Base-by-base conservation (phyloP, 2,113 vertebrate genomes). In the Chlamydotis undulata region DNA sequence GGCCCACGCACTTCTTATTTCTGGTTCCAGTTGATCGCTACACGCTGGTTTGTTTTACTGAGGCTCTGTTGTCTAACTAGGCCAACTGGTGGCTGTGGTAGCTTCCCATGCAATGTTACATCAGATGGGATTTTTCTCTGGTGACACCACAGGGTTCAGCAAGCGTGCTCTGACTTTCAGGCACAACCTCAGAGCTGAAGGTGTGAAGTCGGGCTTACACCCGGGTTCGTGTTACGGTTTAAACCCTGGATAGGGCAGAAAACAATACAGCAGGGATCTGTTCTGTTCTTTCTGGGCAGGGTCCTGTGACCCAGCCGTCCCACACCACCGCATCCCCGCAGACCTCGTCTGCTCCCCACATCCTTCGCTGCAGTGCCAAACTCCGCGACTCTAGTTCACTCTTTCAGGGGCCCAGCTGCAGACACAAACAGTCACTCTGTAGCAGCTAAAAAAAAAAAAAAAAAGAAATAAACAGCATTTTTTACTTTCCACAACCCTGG, bases 91-190 rank as follows among this genome's bases (percentile, higher is more conserved):
- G 88, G 88, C 9, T 93, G 90, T 83, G 85, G 90, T 85, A 90
- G 85, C 95, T 83, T 93, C 85, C 67, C 75, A 49, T n/a, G 67
- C 78, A 29, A 57, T 0, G 33, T 70, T 61, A 39, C 83, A 65
- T 80, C 79, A 79, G 88, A 85, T 83, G 37, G 19, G 94, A 92
- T 90, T 93, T 68, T 55, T 37, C 94, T 52, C 92, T 18, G 53
- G 74, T 85, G 94, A 92, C 92, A 88, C 94, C 83, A 5, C 85
- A 83, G 88, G 71, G 74, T 76, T 96, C 90, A 88, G 85, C 67
- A 43, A 81, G 85, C 5, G 4, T 68, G 79, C 78, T 82, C 49
- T 10, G 3, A 10, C 82, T 85, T 85, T 57, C 82, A 93, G 95
- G 87, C 70, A 90, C 92, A 56, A 35, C 76, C 87, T 65, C 29